Evolutionary conservation across 2,797 vertebrate species (phyloP).

Genomic region (Cyprinodon diabolis): DNA sequence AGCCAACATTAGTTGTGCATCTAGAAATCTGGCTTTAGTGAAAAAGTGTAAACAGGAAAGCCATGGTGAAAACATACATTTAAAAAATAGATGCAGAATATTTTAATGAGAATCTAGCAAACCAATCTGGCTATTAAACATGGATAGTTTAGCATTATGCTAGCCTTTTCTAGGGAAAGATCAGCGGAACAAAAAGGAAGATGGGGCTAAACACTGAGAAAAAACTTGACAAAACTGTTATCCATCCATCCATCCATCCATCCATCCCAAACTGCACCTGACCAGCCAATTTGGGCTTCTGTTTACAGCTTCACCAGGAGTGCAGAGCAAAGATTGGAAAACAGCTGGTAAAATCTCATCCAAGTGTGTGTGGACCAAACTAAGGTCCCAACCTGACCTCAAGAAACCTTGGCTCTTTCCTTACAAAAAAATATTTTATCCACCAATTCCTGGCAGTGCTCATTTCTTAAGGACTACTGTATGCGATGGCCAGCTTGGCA

Average conservation of each 20-base stretch:
- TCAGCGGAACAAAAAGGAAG: not conserved
- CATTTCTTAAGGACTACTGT: constrained; percentile 28
- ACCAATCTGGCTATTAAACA: not conserved
- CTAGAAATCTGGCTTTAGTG: too few species aligned
- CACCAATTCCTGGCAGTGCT: constrained; percentile 34
- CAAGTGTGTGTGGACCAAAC: constrained; percentile 29
- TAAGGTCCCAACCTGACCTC: constrained; percentile 38
- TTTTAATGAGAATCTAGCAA: not conserved
- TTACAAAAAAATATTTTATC: constrained; percentile 37
- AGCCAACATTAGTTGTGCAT: not conserved
- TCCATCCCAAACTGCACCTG: not conserved
- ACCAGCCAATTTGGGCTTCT: constrained; percentile 30
- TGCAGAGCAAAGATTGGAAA: constrained; percentile 27
- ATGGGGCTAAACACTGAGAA: not conserved
- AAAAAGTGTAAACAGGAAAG: not conserved
- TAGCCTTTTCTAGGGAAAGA: not conserved
- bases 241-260: not conserved
- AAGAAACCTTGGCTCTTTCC: constrained; percentile 29
- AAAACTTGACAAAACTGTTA: not conserved
- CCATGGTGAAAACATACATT: not conserved
- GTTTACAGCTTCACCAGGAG: constrained; percentile 52
- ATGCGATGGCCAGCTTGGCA: constrained; percentile 33
- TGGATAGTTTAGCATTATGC: not conserved
- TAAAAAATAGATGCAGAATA: not conserved
- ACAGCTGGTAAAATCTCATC: constrained; percentile 46